A percentile compares a stretch with the other conserved stretches of the same genome.
Evolutionary conservation across 2,797 vertebrate genomes (phyloP).

Genomic region (Xiphorhynchus erythropygius): DNA sequence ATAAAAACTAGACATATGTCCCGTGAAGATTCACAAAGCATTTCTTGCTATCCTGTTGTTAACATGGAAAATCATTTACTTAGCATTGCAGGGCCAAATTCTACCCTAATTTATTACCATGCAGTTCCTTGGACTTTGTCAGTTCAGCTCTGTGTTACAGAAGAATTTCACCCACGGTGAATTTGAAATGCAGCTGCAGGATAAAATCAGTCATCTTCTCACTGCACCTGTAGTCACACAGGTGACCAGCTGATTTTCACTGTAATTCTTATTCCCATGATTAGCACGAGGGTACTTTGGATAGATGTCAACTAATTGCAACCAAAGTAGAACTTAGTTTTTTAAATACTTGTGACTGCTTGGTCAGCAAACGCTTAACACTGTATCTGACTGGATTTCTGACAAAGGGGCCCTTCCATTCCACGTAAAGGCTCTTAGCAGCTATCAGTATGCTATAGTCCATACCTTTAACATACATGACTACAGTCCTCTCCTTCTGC

Average conservation of each 20-base stretch:
- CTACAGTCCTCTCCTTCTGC: conserved; percentile 5
- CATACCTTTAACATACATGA: neutral
- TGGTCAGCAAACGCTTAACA: neutral
- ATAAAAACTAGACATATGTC: neutral
- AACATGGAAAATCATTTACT: neutral
- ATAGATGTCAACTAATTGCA: neutral
- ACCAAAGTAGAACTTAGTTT: neutral
- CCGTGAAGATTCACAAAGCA: neutral
- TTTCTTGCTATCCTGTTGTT: neutral
- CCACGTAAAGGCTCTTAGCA: neutral
- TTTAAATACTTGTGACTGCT: neutral
- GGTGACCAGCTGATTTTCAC: neutral
- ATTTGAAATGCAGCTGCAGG: neutral
- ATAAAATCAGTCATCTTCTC: neutral
- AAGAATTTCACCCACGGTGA: neutral
- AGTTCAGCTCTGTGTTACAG: neutral
- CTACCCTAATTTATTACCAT: neutral
- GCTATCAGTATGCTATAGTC: neutral
- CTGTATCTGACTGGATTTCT: neutral
- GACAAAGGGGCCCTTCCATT: neutral
- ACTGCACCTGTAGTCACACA: neutral
- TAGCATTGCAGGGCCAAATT: neutral
- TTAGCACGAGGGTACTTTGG: neutral
- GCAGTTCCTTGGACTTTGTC: neutral
- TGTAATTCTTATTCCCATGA: neutral